Percentiles rank a stretch among this genome's conserved stretches.
These are phyloP conservation scores for Archilochus colubris DNA, from an alignment of 2,113 vertebrate species.

Conservation along the genomic window DNA sequence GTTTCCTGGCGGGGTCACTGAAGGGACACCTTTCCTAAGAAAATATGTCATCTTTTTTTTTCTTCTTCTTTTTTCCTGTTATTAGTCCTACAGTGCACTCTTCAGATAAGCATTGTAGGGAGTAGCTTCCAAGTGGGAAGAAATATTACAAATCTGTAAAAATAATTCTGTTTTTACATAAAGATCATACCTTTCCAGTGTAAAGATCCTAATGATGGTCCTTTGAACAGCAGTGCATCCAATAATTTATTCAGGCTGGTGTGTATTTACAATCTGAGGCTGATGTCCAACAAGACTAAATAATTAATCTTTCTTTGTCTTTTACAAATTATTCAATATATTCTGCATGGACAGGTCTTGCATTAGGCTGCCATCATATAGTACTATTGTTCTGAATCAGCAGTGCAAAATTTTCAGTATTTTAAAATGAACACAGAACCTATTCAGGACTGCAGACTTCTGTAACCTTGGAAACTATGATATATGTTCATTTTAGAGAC, in stretches of 20 bases:
- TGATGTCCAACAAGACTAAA: not conserved
- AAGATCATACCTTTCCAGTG: not conserved
- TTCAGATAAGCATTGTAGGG: not conserved
- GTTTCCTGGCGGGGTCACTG: constrained; percentile 23
- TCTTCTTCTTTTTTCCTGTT: not conserved
- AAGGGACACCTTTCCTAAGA: constrained; percentile 6
- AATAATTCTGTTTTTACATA: not conserved
- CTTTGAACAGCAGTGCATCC: not conserved
- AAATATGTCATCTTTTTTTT: not conserved
- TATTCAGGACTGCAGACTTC: not conserved
- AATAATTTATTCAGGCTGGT: not conserved
- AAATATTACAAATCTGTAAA: not conserved
- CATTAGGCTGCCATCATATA: not conserved
- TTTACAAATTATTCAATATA: not conserved
- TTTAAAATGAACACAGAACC: not conserved
- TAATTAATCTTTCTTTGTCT: not conserved
- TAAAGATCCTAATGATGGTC: not conserved
- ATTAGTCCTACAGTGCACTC: not conserved
- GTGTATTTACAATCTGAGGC: not conserved
- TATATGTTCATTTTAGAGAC: not conserved
- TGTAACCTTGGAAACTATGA: not conserved
- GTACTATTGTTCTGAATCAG: not conserved
- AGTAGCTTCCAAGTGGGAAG: not conserved
- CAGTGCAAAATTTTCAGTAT: not conserved
- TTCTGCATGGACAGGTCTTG: not conserved